phyloP scores from a whole-genome alignment of 2,888 invertebrate species.

The Ophraella communa region DNA sequence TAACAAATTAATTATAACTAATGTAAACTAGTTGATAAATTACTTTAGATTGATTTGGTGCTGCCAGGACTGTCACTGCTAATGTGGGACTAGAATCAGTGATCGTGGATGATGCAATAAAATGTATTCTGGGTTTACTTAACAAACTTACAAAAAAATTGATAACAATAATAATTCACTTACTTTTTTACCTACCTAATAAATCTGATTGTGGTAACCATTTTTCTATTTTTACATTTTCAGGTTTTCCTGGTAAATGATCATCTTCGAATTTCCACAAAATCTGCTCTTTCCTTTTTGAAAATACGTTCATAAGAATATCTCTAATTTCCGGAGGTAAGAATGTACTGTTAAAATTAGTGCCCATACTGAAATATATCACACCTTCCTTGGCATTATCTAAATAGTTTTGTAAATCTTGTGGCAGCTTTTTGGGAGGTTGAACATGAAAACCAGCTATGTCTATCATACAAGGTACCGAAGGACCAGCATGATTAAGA shows the following conservation, averaged over 20 bases:
- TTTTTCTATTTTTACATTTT: slow-evolving; percentile 54
- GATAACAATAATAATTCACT: no score
- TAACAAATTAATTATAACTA: no score
- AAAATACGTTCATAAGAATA: slow-evolving; percentile 65
- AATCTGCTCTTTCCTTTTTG: slow-evolving; percentile 66
- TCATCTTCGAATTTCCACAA: slow-evolving; percentile 74
- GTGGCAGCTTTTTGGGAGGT: slow-evolving; percentile 44
- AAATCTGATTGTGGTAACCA: slow-evolving; percentile 49
- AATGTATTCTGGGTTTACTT: no score
- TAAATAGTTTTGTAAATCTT: slow-evolving; percentile 61
- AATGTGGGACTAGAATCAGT: no score
- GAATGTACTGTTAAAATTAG: slow-evolving; percentile 64
- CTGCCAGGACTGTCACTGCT: no score
- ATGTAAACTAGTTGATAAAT: no score
- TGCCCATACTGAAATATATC: slow-evolving; percentile 67
- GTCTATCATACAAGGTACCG: slow-evolving; percentile 64
- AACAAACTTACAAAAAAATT: no score
- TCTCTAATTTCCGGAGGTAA: slow-evolving; percentile 62
- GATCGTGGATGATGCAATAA: no score
- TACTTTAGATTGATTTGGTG: no score
- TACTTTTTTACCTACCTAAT: slow-evolving; percentile 37
- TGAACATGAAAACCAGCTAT: slow-evolving; percentile 63
- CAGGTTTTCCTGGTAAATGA: slow-evolving; percentile 44
- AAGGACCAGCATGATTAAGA: slow-evolving; percentile 60
- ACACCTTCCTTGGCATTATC: slow-evolving; percentile 64